phyloP scores from a whole-genome alignment of 2,888 invertebrate species.

The Idaea aversata region DNA sequence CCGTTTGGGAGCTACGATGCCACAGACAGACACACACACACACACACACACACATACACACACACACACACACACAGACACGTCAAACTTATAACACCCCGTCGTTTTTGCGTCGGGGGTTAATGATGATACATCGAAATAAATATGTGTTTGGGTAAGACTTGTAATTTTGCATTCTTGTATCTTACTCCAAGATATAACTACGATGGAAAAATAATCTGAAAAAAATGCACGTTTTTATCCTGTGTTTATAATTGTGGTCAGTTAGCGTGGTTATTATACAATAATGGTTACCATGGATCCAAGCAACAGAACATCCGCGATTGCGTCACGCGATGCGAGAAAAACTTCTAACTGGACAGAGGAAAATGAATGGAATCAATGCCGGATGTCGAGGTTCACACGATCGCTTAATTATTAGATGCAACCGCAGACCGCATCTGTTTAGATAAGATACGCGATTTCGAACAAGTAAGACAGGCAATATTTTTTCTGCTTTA shows the following conservation, averaged over 20 bases:
- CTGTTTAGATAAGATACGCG: conserved; percentile 7
- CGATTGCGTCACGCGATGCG: conserved; percentile 63
- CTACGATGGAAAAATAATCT: neutral
- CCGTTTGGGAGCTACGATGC: too few species aligned
- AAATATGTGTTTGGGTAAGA: neutral
- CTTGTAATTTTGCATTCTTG: neutral
- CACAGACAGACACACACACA: too few species aligned
- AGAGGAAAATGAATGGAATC: conserved; percentile 70
- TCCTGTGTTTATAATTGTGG: conserved; percentile 2
- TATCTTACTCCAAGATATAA: neutral
- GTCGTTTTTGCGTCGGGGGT: too few species aligned
- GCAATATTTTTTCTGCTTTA: neutral
- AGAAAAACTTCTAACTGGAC: conserved; percentile 59
- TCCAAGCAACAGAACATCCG: conserved; percentile 48
- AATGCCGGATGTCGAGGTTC: conserved; percentile 71
- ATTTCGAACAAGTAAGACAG: neutral
- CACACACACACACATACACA: too few species aligned
- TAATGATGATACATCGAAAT: too few species aligned
- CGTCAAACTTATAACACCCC: too few species aligned
- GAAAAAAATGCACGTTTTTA: neutral
- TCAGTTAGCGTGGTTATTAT: conserved; percentile 16
- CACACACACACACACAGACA: too few species aligned
- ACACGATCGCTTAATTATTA: conserved; percentile 55
- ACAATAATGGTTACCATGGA: conserved; percentile 20
- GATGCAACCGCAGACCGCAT: conserved; percentile 29